Evolutionary conservation across 2,113 vertebrate genomes (phyloP).

Genomic region (Erpornis zantholeuca): DNA sequence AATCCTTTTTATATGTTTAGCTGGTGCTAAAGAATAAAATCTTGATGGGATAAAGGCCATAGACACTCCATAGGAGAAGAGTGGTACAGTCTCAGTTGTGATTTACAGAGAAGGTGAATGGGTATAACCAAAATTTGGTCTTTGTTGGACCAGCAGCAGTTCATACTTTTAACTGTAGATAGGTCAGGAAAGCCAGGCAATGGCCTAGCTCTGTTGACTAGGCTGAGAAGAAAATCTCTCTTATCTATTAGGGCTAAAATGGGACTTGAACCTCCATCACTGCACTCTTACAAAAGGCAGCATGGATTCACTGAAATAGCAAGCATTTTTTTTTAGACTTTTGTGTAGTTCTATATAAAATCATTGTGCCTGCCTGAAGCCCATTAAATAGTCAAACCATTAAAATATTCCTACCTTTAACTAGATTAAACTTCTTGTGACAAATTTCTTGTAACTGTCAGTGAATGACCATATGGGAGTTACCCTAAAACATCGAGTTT

Average conservation of each 20-base stretch:
- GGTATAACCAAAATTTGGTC: neutral
- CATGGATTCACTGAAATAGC: neutral
- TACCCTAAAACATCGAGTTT: neutral
- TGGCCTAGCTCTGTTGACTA: neutral
- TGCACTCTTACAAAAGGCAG: neutral
- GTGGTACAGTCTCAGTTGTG: neutral
- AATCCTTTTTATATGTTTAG: neutral
- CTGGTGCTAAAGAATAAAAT: neutral
- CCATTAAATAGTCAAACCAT: neutral
- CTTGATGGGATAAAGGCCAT: neutral
- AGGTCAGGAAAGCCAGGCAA: neutral
- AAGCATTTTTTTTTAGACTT: neutral
- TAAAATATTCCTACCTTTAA: neutral
- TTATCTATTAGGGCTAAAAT: neutral
- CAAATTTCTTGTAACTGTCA: neutral
- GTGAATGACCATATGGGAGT: neutral
- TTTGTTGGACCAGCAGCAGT: neutral
- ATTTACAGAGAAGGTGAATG: neutral
- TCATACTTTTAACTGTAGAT: neutral
- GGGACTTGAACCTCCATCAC: neutral
- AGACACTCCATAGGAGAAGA: neutral
- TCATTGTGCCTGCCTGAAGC: neutral
- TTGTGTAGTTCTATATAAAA: neutral
- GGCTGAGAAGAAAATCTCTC: neutral
- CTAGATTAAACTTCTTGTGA: neutral